Percentiles rank a stretch among this genome's conserved stretches.
phyloP scores from a whole-genome alignment of 1,140 invertebrate genomes.

The Conus betulinus region DNA sequence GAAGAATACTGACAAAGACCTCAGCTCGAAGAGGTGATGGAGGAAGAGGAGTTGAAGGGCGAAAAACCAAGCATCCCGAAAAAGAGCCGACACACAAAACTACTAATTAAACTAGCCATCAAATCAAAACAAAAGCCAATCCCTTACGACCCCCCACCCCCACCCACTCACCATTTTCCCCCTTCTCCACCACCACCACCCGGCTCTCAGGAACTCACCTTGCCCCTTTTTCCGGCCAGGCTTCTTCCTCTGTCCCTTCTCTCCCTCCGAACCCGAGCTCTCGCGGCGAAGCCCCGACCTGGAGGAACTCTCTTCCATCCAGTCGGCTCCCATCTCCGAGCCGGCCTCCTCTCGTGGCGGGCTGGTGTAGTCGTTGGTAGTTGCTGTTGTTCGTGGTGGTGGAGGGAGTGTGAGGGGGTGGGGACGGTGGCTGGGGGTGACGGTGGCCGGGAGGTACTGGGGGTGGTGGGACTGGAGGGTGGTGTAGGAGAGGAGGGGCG shows the following conservation, averaged over 20 bases:
- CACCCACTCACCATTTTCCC: background rate
- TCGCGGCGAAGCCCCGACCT: background rate
- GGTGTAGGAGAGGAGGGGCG: background rate
- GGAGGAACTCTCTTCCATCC: background rate
- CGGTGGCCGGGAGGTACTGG: background rate
- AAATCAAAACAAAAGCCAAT: background rate
- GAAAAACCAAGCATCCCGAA: no score
- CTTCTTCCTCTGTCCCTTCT: slow-evolving; percentile 45
- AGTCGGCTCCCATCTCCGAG: background rate
- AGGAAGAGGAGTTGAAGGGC: no score
- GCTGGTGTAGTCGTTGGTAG: slow-evolving; percentile 17
- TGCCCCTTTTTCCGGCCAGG: slow-evolving; percentile 65
- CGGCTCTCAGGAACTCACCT: slow-evolving; percentile 44
- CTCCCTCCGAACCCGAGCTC: background rate
- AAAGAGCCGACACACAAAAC: background rate
- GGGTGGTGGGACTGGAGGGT: background rate
- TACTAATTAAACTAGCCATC: background rate
- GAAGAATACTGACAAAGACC: no score
- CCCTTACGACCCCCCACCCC: background rate
- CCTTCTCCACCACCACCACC: background rate
- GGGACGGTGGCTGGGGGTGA: background rate
- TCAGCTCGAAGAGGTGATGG: no score
- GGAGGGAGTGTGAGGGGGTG: background rate
- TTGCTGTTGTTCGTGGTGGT: background rate
- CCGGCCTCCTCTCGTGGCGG: background rate